Conservation (phyloP, 2,113 vertebrate species). For the Pao palembangensis region DNA sequence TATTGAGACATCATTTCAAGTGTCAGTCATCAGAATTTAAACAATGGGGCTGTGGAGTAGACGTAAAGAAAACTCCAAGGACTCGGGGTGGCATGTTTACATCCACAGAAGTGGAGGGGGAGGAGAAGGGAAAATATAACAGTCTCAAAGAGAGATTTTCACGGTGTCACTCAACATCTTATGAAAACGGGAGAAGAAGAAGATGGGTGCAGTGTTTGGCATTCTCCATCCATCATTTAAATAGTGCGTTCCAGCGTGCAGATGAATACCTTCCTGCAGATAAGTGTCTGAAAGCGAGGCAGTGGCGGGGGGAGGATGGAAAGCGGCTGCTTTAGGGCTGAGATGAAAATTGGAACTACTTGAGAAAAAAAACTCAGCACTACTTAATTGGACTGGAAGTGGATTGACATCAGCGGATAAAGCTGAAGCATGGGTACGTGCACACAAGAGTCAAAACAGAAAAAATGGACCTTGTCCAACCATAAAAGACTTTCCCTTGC, state of each 20-base stretch:
- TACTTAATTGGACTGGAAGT: constrained; percentile 20
- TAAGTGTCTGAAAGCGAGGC: constrained; percentile 1
- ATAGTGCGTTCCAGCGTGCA: constrained; percentile 1
- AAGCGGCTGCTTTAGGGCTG: constrained; percentile 11
- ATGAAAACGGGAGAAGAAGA: constrained; percentile 13
- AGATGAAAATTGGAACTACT: constrained; percentile 33
- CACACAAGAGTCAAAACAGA: too few species aligned
- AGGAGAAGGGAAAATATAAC: constrained; percentile 3
- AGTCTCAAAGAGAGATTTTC: constrained; percentile 12
- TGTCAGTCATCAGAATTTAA: too few species aligned
- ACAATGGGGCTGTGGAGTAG: too few species aligned
- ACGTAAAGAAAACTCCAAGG: not conserved
- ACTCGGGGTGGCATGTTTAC: constrained; percentile 9
- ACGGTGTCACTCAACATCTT: constrained; percentile 19
- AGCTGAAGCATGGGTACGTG: too few species aligned
- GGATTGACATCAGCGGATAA: not conserved
- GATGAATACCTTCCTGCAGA: constrained; percentile 25
- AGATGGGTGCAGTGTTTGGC: constrained; percentile 24
- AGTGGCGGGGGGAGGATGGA: not conserved
- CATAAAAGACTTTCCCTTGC: too few species aligned
- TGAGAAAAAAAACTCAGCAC: constrained; percentile 15
- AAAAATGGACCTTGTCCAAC: too few species aligned
- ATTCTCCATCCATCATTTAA: constrained; percentile 23
- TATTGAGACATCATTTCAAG: too few species aligned
- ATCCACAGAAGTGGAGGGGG: constrained; percentile 24